Evolutionary conservation across 2,888 invertebrate species (phyloP), one percentile per base, ranked within the genome.

Genomic region (Carpatolechia fugitivella): DNA sequence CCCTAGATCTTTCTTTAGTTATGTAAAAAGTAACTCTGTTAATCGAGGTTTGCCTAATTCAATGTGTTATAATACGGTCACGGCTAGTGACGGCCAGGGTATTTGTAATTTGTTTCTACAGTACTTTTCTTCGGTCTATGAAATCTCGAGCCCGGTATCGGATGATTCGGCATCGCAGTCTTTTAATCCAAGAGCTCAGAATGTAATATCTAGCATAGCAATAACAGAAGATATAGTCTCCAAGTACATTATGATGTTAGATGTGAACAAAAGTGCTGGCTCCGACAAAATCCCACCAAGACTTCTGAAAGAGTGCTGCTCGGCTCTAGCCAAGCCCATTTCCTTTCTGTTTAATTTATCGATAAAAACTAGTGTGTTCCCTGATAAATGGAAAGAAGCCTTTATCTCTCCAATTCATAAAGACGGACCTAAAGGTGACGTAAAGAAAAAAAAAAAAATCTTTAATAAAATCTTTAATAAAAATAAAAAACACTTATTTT

Each of bases 401-500:
- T 41, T 56, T 36, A 30, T 52, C 47, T 54, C 64, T 36, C 41
- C 41, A 16, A 41, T 41, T 20, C 20, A 18, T 16, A 41, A 41
- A 11, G 41, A 16, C 30, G 30, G 33, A 2, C 7, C 41, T 8
- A 41, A 41, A 20, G 18, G 8, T 41, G 10, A 41, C 20, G n/a
- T n/a, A n/a, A n/a, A n/a, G n/a, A n/a, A n/a, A n/a, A n/a, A n/a
- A n/a, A n/a, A n/a, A n/a, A n/a, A n/a, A n/a, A n/a, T n/a, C n/a
- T n/a, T n/a, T n/a, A n/a, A n/a, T n/a, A n/a, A n/a, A n/a, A n/a
- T n/a, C n/a, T n/a, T n/a, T n/a, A n/a, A n/a, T n/a, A n/a, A n/a
- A n/a, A n/a, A n/a, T n/a, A n/a, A n/a, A n/a, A n/a, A n/a, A n/a
- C n/a, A n/a, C n/a, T n/a, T n/a, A n/a, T n/a, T n/a, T n/a, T n/a